Conservation (phyloP, 2,888 invertebrate genomes). For the Fragum fragum region DNA sequence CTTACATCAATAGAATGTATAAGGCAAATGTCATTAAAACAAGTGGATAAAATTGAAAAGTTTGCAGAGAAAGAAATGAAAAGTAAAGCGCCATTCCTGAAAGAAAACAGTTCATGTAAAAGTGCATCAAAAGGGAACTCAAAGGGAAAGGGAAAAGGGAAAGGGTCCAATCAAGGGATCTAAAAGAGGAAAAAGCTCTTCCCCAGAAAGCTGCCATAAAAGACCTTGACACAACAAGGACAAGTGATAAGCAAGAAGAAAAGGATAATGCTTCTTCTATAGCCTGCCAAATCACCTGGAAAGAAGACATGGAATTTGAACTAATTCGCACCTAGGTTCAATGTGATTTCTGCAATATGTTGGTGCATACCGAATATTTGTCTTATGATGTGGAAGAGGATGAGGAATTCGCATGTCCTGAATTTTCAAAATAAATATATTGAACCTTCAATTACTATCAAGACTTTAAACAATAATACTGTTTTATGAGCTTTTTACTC, state of each 20-base stretch:
- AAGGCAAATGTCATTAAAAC: slow-evolving; percentile 13
- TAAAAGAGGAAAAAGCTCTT: not conserved
- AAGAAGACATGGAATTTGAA: not conserved
- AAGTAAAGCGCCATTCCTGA: not conserved
- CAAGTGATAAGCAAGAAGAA: no score
- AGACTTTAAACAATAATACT: no score
- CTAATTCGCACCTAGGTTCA: not conserved
- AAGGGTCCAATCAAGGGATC: not conserved
- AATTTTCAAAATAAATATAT: no score
- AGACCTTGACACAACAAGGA: not conserved
- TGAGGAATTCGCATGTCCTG: not conserved
- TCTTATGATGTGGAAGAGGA: not conserved
- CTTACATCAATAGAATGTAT: slow-evolving; percentile 20
- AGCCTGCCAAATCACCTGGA: not conserved
- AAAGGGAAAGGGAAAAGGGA: not conserved
- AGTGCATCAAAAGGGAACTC: not conserved
- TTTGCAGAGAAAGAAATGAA: slow-evolving; percentile 31
- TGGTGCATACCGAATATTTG: slow-evolving; percentile 2
- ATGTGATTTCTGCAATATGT: slow-evolving; percentile 7
- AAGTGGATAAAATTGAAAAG: slow-evolving; percentile 9
- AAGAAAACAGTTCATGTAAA: not conserved
- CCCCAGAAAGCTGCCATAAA: not conserved
- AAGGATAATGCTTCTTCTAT: not conserved
- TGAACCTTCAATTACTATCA: no score
- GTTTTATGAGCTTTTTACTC: no score